Evolutionary conservation across 92 coral and sea anemone genomes (phyloP).

Genomic region (Epizoanthus illoricatus): DNA sequence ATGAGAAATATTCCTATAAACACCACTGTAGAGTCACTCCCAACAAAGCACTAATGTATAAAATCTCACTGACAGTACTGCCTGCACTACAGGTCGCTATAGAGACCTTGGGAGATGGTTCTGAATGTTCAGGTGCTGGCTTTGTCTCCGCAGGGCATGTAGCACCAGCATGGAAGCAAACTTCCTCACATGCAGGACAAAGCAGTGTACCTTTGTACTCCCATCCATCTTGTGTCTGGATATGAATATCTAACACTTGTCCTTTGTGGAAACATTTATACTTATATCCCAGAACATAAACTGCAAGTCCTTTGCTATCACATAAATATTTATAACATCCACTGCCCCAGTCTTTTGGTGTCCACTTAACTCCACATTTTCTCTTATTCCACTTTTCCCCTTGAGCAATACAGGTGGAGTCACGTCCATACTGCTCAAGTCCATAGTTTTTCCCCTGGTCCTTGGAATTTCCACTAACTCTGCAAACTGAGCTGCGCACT

Average conservation of each 20-base stretch:
- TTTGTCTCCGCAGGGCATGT: constrained; percentile 65
- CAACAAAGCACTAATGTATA: neutral
- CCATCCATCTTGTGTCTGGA: constrained; percentile 58
- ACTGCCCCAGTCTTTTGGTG: constrained; percentile 87
- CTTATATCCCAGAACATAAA: constrained; percentile 65
- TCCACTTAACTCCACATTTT: constrained; percentile 66
- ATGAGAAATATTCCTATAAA: neutral
- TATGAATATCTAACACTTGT: constrained; percentile 53
- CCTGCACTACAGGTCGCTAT: constrained; percentile 44
- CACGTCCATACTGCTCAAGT: constrained; percentile 65
- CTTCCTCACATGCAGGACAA: constrained; percentile 80
- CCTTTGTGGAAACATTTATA: constrained; percentile 77
- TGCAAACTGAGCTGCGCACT: constrained; percentile 78
- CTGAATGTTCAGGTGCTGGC: constrained; percentile 56
- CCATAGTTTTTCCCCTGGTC: constrained; percentile 63
- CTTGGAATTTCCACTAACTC: constrained; percentile 48
- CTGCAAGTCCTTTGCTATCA: constrained; percentile 63
- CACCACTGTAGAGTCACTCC: neutral
- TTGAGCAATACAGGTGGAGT: constrained; percentile 75
- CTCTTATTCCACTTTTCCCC: constrained; percentile 67
- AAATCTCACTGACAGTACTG: neutral
- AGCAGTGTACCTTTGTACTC: constrained; percentile 66
- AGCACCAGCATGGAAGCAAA: constrained; percentile 54
- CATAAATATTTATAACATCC: constrained; percentile 83
- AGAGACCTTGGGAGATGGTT: constrained; percentile 49